Evolutionary conservation across 2,888 invertebrate species (phyloP), one percentile per base, ranked within the genome.

Genomic region (Orgyia antiqua): DNA sequence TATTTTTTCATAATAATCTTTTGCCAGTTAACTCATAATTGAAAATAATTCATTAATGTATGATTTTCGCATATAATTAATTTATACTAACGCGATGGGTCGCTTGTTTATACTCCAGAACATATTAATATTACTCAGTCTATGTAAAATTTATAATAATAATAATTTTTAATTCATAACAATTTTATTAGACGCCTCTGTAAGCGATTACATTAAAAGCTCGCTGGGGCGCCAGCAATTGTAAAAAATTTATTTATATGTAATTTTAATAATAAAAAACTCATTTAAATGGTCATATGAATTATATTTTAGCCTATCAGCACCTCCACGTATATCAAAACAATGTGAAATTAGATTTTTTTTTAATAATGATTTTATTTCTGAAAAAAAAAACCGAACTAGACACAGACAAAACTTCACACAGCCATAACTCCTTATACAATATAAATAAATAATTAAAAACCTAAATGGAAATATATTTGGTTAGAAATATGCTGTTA

Each of bases 351-450:
- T 15, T 15, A 6, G 31, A 21, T 24, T 11, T 12, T 41, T 37
- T 38, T 42, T 32, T 43, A 45, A 51, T 42, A 47, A 46, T 55
- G 35, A 59, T 50, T 46, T 51, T 59, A 64, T n/a, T n/a, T n/a
- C n/a, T n/a, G n/a, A n/a, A n/a, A 61, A 58, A 60, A 53, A 59
- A 58, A 27, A 46, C 58, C 71, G 74, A 59, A 77, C 67, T 72
- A 68, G 76, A 15, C 72, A 78, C 65, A 75, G 68, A 72, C 68
- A 65, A 77, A 64, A 75, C 69, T 66, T 82, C 76, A 80, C 83
- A 83, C 82, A 84, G 82, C 82, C 84, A 79, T 83, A 53, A 77
- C 79, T 74, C 68, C 71, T 68, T 75, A 79, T 54, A 47, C 52
- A 42, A 51, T 58, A 74, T 72, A 74, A 77, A 80, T 78, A 82